phyloP scores from a whole-genome alignment of 2,888 invertebrate species.

The Drosophila nr. medialis region DNA sequence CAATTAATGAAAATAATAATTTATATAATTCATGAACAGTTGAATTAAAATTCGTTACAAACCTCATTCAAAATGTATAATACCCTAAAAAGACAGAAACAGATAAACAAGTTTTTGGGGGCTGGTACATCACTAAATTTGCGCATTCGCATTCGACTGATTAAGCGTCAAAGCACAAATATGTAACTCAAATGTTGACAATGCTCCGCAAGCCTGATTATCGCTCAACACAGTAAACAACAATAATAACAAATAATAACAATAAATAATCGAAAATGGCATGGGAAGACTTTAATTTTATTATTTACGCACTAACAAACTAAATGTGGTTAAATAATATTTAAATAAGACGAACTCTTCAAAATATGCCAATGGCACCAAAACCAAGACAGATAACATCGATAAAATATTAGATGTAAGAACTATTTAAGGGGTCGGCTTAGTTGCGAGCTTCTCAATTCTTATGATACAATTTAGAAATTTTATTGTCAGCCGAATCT shows the following conservation, averaged over 20 bases:
- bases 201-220: conserved; percentile 5
- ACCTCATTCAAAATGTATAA: not conserved
- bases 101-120: not conserved
- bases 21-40: too few relatives aligned
- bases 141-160: not conserved
- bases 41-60: not conserved
- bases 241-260: conserved; percentile 9
- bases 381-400: not conserved
- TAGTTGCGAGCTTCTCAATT: not conserved
- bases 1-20: too few relatives aligned
- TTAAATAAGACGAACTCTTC: not conserved
- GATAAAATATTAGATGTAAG: not conserved
- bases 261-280: conserved; percentile 21
- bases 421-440: not conserved
- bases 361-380: conserved; percentile 3
- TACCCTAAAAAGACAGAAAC: not conserved
- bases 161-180: conserved; percentile 10
- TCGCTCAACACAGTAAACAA: not conserved
- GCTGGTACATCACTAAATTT: not conserved
- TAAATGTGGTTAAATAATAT: not conserved
- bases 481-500: not conserved
- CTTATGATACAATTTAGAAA: not conserved
- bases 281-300: not conserved
- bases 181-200: conserved; percentile 14
- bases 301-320: not conserved